Conservation (phyloP, 2,797 vertebrate species). For the Sciaenops ocellatus region DNA sequence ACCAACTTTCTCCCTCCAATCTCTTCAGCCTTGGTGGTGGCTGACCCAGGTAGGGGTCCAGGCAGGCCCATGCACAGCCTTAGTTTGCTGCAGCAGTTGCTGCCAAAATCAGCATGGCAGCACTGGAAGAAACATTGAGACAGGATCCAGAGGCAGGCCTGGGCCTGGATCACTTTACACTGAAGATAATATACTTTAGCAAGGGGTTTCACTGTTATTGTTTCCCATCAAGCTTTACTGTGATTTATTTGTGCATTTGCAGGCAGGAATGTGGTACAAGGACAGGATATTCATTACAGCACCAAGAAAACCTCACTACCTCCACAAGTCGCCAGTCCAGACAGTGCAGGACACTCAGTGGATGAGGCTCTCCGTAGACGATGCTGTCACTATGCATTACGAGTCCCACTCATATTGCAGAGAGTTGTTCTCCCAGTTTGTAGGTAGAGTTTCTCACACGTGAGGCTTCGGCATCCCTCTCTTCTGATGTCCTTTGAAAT, state of each 20-base stretch:
- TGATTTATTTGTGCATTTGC: constrained; percentile 75
- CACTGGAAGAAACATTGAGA: constrained; percentile 57
- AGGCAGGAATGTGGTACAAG: constrained; percentile 64
- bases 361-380: constrained; percentile 43
- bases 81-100: constrained; percentile 19
- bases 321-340: neutral
- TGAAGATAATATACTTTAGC: constrained; percentile 75
- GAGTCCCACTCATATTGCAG: constrained; percentile 19
- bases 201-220: constrained; percentile 62
- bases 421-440: constrained; percentile 1
- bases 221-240: constrained; percentile 52
- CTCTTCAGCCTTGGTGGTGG: neutral
- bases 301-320: constrained; percentile 38
- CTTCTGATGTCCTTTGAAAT: constrained; percentile 16
- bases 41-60: constrained; percentile 36
- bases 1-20: constrained; percentile 20
- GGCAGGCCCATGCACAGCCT: constrained; percentile 10
- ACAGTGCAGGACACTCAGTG: constrained; percentile 40
- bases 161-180: constrained; percentile 74
- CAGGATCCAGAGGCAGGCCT: constrained; percentile 64
- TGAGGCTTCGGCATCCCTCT: neutral
- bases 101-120: constrained; percentile 70
- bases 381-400: constrained; percentile 26
- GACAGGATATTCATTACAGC: constrained; percentile 64
- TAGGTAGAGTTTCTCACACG: constrained; percentile 20